phyloP scores from a whole-genome alignment of 2,888 invertebrate species.

The Ganaspis brasiliensis region DNA sequence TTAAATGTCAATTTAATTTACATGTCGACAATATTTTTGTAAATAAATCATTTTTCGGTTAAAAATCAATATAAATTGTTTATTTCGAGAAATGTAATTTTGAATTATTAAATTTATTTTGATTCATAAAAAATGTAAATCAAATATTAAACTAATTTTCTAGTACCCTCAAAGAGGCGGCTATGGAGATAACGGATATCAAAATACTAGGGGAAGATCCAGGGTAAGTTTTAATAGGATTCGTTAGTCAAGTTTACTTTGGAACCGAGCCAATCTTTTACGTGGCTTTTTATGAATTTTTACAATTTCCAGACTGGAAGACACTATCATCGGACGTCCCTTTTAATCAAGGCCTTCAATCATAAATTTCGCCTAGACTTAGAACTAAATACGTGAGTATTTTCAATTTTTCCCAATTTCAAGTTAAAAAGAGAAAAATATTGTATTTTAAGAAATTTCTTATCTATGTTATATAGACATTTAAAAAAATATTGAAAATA shows the following conservation, averaged over 20 bases:
- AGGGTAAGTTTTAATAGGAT: conserved; percentile 81
- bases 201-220: conserved; percentile 81
- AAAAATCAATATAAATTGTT: too few relatives aligned
- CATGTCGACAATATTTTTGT: too few relatives aligned
- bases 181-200: conserved; percentile 82
- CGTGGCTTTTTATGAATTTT: conserved; percentile 50
- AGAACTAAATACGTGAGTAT: conserved; percentile 97
- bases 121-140: too few relatives aligned
- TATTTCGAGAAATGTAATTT: neutral
- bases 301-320: conserved; percentile 91
- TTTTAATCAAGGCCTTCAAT: conserved; percentile 98
- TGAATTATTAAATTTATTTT: too few relatives aligned
- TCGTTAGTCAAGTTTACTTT: conserved; percentile 44
- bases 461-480: too few relatives aligned
- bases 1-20: too few relatives aligned
- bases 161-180: conserved; percentile 76
- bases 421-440: neutral
- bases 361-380: conserved; percentile 97
- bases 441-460: neutral
- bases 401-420: neutral
- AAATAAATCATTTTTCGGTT: too few relatives aligned
- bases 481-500: too few relatives aligned
- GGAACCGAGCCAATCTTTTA: conserved; percentile 23
- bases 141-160: conserved; percentile 34
- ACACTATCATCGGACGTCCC: conserved; percentile 96